These are phyloP conservation scores for Salvator merianae DNA, from an alignment of 2,113 vertebrate species.

Conservation along the genomic window DNA sequence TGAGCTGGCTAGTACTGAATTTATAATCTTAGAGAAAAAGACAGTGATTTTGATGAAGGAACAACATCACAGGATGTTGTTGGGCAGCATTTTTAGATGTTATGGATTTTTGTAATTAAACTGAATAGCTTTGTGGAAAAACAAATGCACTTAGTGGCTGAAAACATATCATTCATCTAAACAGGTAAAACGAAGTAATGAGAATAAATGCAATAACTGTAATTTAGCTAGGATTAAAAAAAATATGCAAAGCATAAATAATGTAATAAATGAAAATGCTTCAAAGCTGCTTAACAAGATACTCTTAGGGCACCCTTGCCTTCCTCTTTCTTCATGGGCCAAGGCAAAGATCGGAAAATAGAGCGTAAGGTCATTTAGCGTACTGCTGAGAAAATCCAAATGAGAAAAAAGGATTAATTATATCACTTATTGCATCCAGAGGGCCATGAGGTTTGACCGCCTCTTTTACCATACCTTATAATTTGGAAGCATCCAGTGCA, in stretches of 20 bases:
- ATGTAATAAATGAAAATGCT: constrained; percentile 62
- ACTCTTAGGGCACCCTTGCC: constrained; percentile 43
- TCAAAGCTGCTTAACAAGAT: constrained; percentile 60
- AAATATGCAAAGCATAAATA: constrained; percentile 60
- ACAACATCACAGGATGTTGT: constrained; percentile 37
- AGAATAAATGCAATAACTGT: constrained; percentile 52
- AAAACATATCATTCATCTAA: constrained; percentile 42
- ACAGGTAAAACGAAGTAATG: constrained; percentile 50
- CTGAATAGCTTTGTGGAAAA: constrained; percentile 8
- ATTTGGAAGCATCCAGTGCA: constrained; percentile 62
- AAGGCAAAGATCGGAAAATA: constrained; percentile 57
- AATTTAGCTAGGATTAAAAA: constrained; percentile 51
- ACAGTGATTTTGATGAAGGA: constrained; percentile 4
- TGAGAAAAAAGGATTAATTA: constrained; percentile 67
- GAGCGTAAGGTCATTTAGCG: constrained; percentile 19
- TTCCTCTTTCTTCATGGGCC: constrained; percentile 47
- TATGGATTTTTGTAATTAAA: constrained; percentile 35
- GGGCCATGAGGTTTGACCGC: constrained; percentile 57
- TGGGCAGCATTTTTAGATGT: constrained; percentile 48
- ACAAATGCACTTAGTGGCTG: constrained; percentile 33
- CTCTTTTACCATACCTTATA: constrained; percentile 67
- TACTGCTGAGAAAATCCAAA: constrained; percentile 55
- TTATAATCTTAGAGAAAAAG: constrained; percentile 20
- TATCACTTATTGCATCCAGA: constrained; percentile 55
- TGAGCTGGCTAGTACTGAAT: background rate